These are phyloP conservation scores for Trichogramma dendrolimi DNA, from an alignment of 2,888 invertebrate genomes.

Conservation along the genomic window DNA sequence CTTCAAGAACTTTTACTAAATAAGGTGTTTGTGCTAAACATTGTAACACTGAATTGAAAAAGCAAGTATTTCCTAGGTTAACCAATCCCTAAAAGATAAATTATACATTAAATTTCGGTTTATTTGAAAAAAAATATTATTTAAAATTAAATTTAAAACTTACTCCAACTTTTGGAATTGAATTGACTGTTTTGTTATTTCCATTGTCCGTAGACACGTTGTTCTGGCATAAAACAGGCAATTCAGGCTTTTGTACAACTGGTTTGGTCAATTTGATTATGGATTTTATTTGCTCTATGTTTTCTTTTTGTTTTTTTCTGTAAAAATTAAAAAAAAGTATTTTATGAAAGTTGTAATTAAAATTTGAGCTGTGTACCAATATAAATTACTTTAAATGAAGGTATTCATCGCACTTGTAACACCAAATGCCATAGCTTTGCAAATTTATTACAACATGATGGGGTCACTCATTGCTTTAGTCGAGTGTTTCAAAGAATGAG, in stretches of 20 bases:
- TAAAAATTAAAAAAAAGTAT: no score
- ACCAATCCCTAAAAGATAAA: slow-evolving; percentile 64
- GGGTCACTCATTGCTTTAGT: slow-evolving; percentile 71
- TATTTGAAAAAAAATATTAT: background rate
- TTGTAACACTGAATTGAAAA: slow-evolving; percentile 95
- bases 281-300: slow-evolving; percentile 29
- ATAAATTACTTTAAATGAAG: background rate
- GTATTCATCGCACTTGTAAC: slow-evolving; percentile 70
- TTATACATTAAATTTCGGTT: background rate
- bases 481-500: slow-evolving; percentile 73
- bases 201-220: slow-evolving; percentile 27
- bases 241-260: slow-evolving; percentile 9
- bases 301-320: slow-evolving; percentile 22
- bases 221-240: slow-evolving; percentile 22
- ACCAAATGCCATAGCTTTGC: slow-evolving; percentile 70
- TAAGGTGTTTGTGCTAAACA: slow-evolving; percentile 84
- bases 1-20: slow-evolving; percentile 66
- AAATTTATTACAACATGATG: slow-evolving; percentile 73
- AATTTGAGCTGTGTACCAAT: background rate
- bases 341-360: no score
- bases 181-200: slow-evolving; percentile 30
- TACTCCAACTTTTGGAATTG: slow-evolving; percentile 41
- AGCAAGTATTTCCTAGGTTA: slow-evolving; percentile 95
- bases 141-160: slow-evolving; percentile 10
- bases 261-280: slow-evolving; percentile 10